Base-by-base conservation (phyloP, 2,888 invertebrate species). In the Eretmocerus hayati region DNA sequence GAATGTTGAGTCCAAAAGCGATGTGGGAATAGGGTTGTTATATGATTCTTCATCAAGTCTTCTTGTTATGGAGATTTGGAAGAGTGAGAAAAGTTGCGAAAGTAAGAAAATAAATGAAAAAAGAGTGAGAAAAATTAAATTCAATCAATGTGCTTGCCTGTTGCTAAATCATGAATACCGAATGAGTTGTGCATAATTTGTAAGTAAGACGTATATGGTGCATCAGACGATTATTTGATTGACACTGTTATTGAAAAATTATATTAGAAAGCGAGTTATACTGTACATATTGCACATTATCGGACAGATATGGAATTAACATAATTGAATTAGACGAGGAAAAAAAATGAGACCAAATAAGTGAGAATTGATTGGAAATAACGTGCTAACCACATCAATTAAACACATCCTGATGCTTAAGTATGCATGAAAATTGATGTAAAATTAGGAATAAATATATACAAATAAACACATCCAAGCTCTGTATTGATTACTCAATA, bases 231-330 rank as follows among this genome's bases (percentile, higher is more conserved):
- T 67, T 66, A 69, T 67, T n/a, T 69, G 66, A 61, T 69, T 69
- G 61, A 67, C 54, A 56, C 67, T 68, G 69, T 69, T 70, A 53
- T 50, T 50, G 37, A 20, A 37, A 37, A 37, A 64, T 59, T 58
- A 42, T 54, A 56, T 52, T 53, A 21, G 56, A 53, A 48, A n/a
- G n/a, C n/a, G n/a, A n/a, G n/a, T 58, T 58, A 58, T 57, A 61
- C 58, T 69, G 66, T 69, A 67, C 64, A 69, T 69, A 67, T 60
- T 63, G 65, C 62, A 65, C 59, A 63, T 59, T n/a, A n/a, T n/a
- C n/a, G n/a, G n/a, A n/a, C n/a, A 39, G 60, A 62, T 63, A 62
- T 54, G 56, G 54, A 30, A 30, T 30, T 30, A 13, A 30, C 8
- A 62, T 57, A 54, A 49, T 54, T 54, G 45, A 55, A 48, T 46